These are phyloP conservation scores for Pegea sp. DNA, from an alignment of 23 tunicate species.

Conservation along the genomic window DNA sequence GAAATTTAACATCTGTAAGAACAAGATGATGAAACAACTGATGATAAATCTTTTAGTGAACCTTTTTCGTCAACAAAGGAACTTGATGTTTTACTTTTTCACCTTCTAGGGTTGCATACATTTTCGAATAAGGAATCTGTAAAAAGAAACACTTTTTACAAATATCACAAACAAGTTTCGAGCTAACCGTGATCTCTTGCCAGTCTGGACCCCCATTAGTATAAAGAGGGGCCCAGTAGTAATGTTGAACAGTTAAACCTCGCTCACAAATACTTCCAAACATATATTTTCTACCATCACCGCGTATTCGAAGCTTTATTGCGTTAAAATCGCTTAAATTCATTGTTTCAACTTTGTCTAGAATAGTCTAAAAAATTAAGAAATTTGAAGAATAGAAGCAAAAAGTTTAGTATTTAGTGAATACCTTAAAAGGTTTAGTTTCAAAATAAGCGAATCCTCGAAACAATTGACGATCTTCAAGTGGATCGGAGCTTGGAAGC, in stretches of 20 bases:
- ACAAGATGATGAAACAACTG: no score
- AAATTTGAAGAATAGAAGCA: neutral
- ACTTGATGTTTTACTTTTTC: neutral
- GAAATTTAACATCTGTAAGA: slow-evolving; percentile 31
- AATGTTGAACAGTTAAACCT: slow-evolving; percentile 3
- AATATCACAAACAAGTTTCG: neutral
- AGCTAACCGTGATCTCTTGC: slow-evolving; percentile 47
- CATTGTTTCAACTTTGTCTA: slow-evolving; percentile 14
- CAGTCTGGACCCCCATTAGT: slow-evolving; percentile 93
- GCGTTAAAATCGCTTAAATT: slow-evolving; percentile 38
- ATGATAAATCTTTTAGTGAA: neutral
- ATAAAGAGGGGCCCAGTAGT: slow-evolving; percentile 33
- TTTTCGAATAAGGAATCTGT: slow-evolving; percentile 22
- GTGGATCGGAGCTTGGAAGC: slow-evolving; percentile 16
- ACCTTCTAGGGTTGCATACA: slow-evolving; percentile 7
- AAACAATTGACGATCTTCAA: slow-evolving; percentile 12
- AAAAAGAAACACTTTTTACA: neutral
- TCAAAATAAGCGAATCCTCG: slow-evolving; percentile 44
- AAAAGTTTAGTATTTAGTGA: neutral
- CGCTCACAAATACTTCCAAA: slow-evolving; percentile 31
- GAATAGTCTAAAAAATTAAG: slow-evolving; percentile 6
- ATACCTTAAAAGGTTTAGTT: slow-evolving; percentile 54
- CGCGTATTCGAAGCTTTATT: slow-evolving; percentile 58
- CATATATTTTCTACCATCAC: slow-evolving; percentile 82
- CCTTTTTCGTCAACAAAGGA: slow-evolving; percentile 1